A percentile compares a stretch with the other conserved stretches of the same genome.
Evolutionary conservation across 2,888 invertebrate genomes (phyloP).

Genomic region (Mongoloraphidia duomilia): DNA sequence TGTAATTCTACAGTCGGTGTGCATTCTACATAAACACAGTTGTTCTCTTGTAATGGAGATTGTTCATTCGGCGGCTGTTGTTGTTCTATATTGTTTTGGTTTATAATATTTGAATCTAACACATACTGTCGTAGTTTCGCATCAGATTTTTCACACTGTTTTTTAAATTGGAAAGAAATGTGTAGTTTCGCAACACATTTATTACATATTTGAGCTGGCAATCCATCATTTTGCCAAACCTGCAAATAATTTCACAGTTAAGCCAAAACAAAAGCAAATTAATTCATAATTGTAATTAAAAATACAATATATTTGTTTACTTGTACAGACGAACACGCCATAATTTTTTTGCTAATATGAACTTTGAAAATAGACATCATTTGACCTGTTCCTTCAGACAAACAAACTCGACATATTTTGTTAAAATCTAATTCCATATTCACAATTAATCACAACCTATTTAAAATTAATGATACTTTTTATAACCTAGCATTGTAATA

Average conservation of each 20-base stretch:
- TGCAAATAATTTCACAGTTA: constrained; percentile 14
- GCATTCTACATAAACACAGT: constrained; percentile 27
- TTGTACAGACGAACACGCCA: constrained; percentile 32
- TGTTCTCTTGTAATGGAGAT: constrained; percentile 16
- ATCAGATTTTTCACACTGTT: constrained; percentile 32
- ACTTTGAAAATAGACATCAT: constrained; percentile 34
- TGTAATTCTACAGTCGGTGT: constrained; percentile 9
- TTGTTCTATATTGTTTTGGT: constrained; percentile 2
- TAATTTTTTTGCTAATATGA: constrained; percentile 31
- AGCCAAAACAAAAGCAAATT: background rate
- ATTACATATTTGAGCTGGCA: constrained; percentile 32
- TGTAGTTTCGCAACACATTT: constrained; percentile 32
- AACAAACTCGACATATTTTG: constrained; percentile 30
- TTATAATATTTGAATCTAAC: constrained; percentile 9
- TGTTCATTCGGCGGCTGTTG: constrained; percentile 11
- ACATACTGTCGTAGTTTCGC: constrained; percentile 27
- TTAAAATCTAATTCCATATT: constrained; percentile 25
- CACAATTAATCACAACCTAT: no score
- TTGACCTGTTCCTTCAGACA: constrained; percentile 23
- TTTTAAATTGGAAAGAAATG: constrained; percentile 33
- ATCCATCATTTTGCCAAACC: constrained; percentile 33
- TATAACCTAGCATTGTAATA: no score
- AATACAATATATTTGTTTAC: constrained; percentile 17
- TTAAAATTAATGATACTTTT: no score
- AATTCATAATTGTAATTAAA: constrained; percentile 1